Evolutionary conservation across 2,888 invertebrate species (phyloP).

Genomic region (Cephus rjabovi): DNA sequence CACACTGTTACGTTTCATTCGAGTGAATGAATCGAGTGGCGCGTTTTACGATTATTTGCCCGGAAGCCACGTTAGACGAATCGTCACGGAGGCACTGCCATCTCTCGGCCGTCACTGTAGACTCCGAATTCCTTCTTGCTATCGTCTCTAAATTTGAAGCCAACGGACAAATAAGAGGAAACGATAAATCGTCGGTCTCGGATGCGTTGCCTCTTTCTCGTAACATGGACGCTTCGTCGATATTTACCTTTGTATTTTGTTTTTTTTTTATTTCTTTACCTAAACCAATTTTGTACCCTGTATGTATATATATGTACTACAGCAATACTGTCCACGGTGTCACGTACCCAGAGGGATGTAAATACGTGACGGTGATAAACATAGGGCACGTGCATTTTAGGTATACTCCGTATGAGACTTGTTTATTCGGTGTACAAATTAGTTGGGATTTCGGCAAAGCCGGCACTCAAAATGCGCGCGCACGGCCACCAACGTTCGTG

Average conservation of each 20-base stretch:
- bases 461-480: too few species aligned
- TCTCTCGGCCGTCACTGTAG: background rate
- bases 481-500: too few species aligned
- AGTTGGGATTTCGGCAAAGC: background rate
- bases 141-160: background rate
- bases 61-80: background rate
- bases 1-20: background rate
- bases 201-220: background rate
- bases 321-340: background rate
- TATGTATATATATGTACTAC: background rate
- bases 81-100: background rate
- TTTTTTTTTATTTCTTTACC: background rate
- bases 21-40: background rate
- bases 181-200: background rate
- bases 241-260: background rate
- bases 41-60: background rate
- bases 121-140: background rate
- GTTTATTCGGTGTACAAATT: conserved; percentile 4
- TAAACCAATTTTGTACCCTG: background rate
- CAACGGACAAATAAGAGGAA: background rate
- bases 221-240: background rate
- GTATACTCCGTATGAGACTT: background rate
- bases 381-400: too few species aligned
- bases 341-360: background rate
- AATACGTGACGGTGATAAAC: background rate